Base-by-base conservation (phyloP, 2,888 invertebrate species). In the Apamea monoglypha region DNA sequence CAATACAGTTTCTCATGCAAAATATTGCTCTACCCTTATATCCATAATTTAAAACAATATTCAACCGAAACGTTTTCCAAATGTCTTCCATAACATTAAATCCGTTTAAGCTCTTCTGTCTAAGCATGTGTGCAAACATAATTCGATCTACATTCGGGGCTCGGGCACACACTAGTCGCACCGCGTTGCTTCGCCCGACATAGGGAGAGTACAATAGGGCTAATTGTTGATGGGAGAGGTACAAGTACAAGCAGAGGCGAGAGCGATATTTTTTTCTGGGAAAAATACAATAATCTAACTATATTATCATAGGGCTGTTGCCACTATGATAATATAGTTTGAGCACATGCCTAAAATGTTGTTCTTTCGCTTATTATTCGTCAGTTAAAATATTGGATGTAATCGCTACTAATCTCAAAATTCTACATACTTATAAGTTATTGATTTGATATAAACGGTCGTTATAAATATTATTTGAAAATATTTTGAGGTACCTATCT, bases 41-140 rank as follows among this genome's bases (percentile, higher is more conserved):
- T 75, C 14, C 63, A 75, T 80, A 61, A 83, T 78, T 76, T 72
- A 76, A 76, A 80, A 83, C 64, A 74, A 80, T 71, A 70, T 68
- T 69, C 56, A 18, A 59, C 16, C 32, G 6, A 82, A 84, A 74
- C 53, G 29, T 72, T 87, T 82, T 29, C n/a, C 74, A 77, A 87
- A 86, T 87, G 82, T 83, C 71, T 89, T 88, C 89, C 84, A 80
- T 78, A 50, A 87, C 88, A 89, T 89, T 89, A 86, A 88, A 87
- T 88, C 78, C 76, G 81, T 88, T 89, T 87, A 83, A 86, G 66
- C 80, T 81, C 82, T 85, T 74, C 61, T 80, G 61, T 56, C 66
- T 91, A 91, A 92, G 92, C 95, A 93, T 95, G 95, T 94, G 95
- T 94, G 92, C 94, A 94, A 95, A 94, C 95, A 95, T 93, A 93